Base-by-base conservation (phyloP, 2,113 vertebrate genomes). In the Vicugna pacos region DNA sequence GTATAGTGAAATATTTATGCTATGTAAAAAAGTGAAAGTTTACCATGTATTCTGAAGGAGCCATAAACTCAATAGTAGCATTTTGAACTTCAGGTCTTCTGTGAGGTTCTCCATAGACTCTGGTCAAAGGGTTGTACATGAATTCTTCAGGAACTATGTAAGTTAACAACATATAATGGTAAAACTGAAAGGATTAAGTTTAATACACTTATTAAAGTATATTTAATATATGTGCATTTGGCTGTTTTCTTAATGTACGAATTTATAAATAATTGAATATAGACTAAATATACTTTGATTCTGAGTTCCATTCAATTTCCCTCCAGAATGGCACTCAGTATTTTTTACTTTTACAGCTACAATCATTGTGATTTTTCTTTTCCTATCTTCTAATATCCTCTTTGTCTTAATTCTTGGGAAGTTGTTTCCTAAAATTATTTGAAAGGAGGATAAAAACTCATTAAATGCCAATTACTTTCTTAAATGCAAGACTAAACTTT, bases 31-130 rank as follows among this genome's bases (percentile, higher is more conserved):
- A 95, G 96, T 46, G 19, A 93, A 97, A 50, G 28, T 93, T 98
- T 98, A 99, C 99, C 99, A 99, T 99, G 97, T 99, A 99, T 98
- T 99, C 99, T 97, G 99, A 99, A 92, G 99, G 99, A 97, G 99
- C 99, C 98, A 99, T 99, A 96, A 99, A 99, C 96, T 99, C 99
- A 95, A 99, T 99, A 80, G 99, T 99, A 94, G 99, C 99, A 95
- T 99, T 99, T 96, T 99, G 99, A 96, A 99, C 99, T 98, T 99
- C 99, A 13, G 99, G 99, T 97, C 99, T 99, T 98, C 99, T 99
- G 95, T 99, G 99, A 93, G 99, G 99, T 81, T 99, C 99, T 97
- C 99, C 99, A 90, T 99, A 99, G 70, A 99, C 99, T 98, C 99
- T 99, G 96, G 99, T 99, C 98, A 99, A 99, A 94, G 99, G 99